Base-by-base conservation (phyloP, 2,888 invertebrate genomes). In the Sepiola atlantica region DNA sequence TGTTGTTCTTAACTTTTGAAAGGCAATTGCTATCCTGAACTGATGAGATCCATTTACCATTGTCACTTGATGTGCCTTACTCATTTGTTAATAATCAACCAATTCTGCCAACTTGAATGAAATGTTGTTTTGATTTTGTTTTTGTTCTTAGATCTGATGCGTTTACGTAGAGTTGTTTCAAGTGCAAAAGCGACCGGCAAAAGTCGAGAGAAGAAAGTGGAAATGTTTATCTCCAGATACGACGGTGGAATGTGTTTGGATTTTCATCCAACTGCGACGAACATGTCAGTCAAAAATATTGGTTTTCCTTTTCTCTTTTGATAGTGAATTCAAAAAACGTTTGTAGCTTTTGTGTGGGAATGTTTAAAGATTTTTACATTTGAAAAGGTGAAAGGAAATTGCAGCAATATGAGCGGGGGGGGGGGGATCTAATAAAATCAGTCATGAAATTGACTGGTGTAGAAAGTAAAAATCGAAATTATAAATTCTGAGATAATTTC, bases 231-330 rank as follows among this genome's bases (percentile, higher is more conserved):
- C 55, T 97, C 97, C 8, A 95, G 97, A 94, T 96, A 96, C 95
- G 97, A 97, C 91, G 97, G 97, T 28, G 97, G 97, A 90, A 96
- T 97, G 94, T 97, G 97, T 95, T 97, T 97, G 94, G 97, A 97
- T 95, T 97, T 97, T 95, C 96, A 96, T 94, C 93, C 95, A 28
- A 95, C 95, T 92, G 97, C 97, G 94, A 95, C 97, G n/a, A 97
- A 97, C 95, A 97, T 97, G 97, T 97, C 95, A 96, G 97, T 96
- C 90, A 32, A 45, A 45, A 45, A 45, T n/a, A 28, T 12, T 92
- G 16, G 3, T 16, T 77, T 77, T 20, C 2, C 8, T 32, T n/a
- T 18, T 77, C n/a, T 77, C 10, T n/a, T 32, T 77, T 77, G 10
- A 2, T 61, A 24, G 28, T 61, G 61, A 61, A 18, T 21, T 20